Evolutionary conservation across 1,140 invertebrate species (phyloP), one percentile per base, ranked within the genome.

Genomic region (Bombus haemorrhoidalis): DNA sequence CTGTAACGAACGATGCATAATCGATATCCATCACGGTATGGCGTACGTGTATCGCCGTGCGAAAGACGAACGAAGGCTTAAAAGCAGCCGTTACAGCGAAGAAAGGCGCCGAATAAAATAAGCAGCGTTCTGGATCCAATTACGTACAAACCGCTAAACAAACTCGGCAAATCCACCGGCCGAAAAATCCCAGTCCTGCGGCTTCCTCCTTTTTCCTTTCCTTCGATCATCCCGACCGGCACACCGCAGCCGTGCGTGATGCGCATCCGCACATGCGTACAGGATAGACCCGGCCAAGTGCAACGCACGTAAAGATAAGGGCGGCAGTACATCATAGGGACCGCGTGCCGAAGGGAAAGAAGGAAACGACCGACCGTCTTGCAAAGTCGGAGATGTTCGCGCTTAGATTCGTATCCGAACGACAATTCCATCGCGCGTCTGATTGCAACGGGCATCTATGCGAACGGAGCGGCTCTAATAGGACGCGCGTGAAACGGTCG

Each of bases 171-270:
- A 41, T 34, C 25, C 32, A 15, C 15, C 10, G 59, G 43, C 32
- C 71, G 68, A 81, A 81, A 75, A 74, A 81, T 85, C 22, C 15
- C 68, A 15, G 69, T n/a, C 25, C 47, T 53, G 47, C 18, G 28
- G 3, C 32, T 39, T 34, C 47, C 34, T 62, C 43, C 18, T 71
- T 84, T 77, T 80, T 18, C 69, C 41, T n/a, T 68, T 73, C 43
- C 66, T 68, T 87, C 89, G 66, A 89, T 87, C 83, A 64, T 86
- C 76, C 62, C 68, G 75, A 62, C 71, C 69, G 75, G 64, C 88
- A 47, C 80, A 91, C 90, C 90, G 91, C 76, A 90, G 69, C 72
- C 59, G 81, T 68, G 91, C 90, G 92, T 92, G 91, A 91, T 87
- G 89, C 69, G 87, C 86, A 88, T 89, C 85, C 87, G 84, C 90